Base-by-base conservation (phyloP, 2,113 vertebrate genomes). In the Dissostichus mawsoni region DNA sequence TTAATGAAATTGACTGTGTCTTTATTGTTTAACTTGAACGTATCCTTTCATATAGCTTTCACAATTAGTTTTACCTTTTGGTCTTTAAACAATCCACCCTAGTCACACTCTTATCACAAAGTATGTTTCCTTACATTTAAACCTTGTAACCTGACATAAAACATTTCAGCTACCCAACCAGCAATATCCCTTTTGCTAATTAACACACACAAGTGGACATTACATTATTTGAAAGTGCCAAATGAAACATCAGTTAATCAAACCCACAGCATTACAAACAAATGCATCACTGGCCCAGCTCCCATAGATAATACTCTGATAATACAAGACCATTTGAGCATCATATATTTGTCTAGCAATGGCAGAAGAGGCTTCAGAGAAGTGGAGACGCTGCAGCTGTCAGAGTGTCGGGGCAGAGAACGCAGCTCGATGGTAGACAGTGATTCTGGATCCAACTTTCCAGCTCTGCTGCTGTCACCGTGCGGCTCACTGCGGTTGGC, bases 401-500 rank as follows among this genome's bases (percentile, higher is more conserved):
- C 20, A 8, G 62, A 18, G n/a, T 8, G 23, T 58, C 61, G 3
- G 29, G 50, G 56, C 25, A 58, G 47, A 25, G 33, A 18, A 18
- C 11, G 70, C 64, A 53, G 68, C 68, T 48, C 7, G 51, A 3
- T 44, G 59, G 75, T 47, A 80, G 66, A 57, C 44, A 44, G 50
- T 3, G 59, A 76, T 62, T 66, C 65, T 11, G 68, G 33, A 14
- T 83, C 74, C 56, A 75, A 70, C 69, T 69, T 47, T 80, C 76
- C 82, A 64, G 80, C 79, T 64, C 65, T 47, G 36, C 62, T 69
- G 2, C 52, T 65, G 44, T 53, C 44, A 29, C 71, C 0, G 57
- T 20, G 74, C 36, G 44, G 41, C 78, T 65, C 69, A 2, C 69
- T 48, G 78, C 20, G n/a, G 71, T 80, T 88, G 87, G 87, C 65